Evolutionary conservation across 2,797 vertebrate genomes (phyloP).

Genomic region (Pipistrellus pipistrellus): DNA sequence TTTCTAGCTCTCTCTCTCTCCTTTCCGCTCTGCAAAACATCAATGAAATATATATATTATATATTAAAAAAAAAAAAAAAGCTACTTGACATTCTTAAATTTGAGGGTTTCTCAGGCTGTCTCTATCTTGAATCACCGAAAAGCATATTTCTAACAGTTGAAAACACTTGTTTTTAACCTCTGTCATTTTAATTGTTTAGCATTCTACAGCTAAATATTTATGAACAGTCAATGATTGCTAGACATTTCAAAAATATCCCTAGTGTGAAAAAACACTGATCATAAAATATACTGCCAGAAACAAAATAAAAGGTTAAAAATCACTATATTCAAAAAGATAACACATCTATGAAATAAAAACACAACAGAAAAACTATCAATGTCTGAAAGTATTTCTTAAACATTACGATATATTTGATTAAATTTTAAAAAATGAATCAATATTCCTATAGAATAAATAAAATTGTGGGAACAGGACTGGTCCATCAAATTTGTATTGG

Average conservation of each 20-base stretch:
- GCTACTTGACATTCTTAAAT: neutral
- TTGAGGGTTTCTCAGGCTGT: neutral
- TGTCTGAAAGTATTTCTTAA: neutral
- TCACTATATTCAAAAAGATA: neutral
- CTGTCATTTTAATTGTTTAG: neutral
- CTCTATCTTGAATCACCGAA: neutral
- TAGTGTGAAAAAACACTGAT: neutral
- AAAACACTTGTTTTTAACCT: neutral
- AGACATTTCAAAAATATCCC: neutral
- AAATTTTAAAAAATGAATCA: neutral
- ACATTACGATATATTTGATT: neutral
- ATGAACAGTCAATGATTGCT: neutral
- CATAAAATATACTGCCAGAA: neutral
- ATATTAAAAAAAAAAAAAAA: too few species aligned
- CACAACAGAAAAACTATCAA: neutral
- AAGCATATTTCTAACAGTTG: neutral
- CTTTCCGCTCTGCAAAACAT: too few species aligned
- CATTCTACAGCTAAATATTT: neutral
- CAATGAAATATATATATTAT: too few species aligned
- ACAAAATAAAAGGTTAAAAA: neutral
- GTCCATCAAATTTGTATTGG: neutral
- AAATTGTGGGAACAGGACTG: neutral
- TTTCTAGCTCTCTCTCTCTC: too few species aligned
- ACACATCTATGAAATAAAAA: neutral
- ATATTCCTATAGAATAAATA: neutral